Evolutionary conservation across 2,888 invertebrate genomes (phyloP), one percentile per base, ranked within the genome.

Genomic region (Sacculina carcini): DNA sequence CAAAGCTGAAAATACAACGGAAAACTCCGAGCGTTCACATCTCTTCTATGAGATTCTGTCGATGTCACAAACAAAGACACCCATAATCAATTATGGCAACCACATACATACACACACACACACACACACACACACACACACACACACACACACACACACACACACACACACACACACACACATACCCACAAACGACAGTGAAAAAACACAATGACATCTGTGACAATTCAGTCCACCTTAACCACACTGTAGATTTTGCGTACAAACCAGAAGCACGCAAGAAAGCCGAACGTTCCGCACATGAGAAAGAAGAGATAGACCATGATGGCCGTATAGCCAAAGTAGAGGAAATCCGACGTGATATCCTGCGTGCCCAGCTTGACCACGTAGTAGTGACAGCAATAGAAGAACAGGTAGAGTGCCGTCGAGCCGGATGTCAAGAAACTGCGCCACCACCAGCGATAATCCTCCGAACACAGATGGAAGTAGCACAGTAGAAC

Each of bases 381-480:
- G 49, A 90, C 86, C 60, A 82, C 76, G 70, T 92, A 99, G 68
- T 92, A 99, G 66, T 99, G 94, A 65, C 94, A 80, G 69, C 94
- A 96, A 70, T 98, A 99, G 57, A 90, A 71, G 68, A 94, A 87
- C 56, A 98, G 74, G 68, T 98, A 99, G 55, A 86, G 79, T 2
- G 94, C 84, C 0, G 96, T 96, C 65, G 90, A 96, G 31, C 96
- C 96, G 26, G 89, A 86, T 48, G 94, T 94, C 57, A 98, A 72
- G 72, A 94, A 99, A 53, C 87, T 86, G 48, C 92, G 73, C 87
- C 87, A 87, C 86, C 86, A 87, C 98, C 98, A 98, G 67, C 94
- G 94, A 67, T 99, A 98, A 69, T 99, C 96, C 71, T 98, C 96
- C n/a, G 96, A 94, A 69, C 96, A 98, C 21, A 98, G 74, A 70